phyloP scores from a whole-genome alignment of 2,888 invertebrate species.

The Scaptomyza reducta region DNA sequence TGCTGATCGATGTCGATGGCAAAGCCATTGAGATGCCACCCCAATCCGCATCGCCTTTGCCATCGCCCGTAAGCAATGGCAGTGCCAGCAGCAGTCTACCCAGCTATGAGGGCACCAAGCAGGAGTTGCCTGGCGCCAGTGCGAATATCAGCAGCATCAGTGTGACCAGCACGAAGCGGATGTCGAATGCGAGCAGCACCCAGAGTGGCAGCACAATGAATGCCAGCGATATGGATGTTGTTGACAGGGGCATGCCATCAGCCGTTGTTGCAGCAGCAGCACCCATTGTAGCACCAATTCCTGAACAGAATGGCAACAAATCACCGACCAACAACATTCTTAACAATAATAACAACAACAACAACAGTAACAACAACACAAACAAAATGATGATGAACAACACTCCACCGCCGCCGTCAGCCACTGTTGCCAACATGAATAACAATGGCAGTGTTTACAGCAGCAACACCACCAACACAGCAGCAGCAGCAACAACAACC shows the following conservation, averaged over 20 bases:
- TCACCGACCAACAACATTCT: conserved; percentile 33
- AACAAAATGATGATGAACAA: conserved; percentile 40
- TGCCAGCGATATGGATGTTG: conserved; percentile 67
- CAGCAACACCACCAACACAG: conserved; percentile 29
- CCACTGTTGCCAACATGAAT: conserved; percentile 56
- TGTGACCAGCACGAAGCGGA: conserved; percentile 74
- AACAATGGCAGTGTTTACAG: conserved; percentile 64
- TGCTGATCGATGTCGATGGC: conserved; percentile 88
- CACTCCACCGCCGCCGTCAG: conserved; percentile 64
- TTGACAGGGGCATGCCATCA: conserved; percentile 54
- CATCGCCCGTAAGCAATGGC: conserved; percentile 36
- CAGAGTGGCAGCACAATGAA: conserved; percentile 62
- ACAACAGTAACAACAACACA: conserved; percentile 24
- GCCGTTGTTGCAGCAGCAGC: conserved; percentile 8
- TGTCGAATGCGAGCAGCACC: conserved; percentile 70
- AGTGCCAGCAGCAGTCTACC: conserved; percentile 29
- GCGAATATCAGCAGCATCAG: conserved; percentile 79
- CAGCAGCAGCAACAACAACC: conserved; percentile 34
- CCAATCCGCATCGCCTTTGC: conserved; percentile 13
- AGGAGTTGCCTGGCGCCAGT: conserved; percentile 76
- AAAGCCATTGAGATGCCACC: conserved; percentile 47
- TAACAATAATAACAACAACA: conserved; percentile 29
- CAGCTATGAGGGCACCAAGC: conserved; percentile 68
- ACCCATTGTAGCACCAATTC: conserved; percentile 32
- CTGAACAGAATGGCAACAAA: conserved; percentile 58